Evolutionary conservation across 1,140 invertebrate species (phyloP).

Genomic region (Listronotus bonariensis): DNA sequence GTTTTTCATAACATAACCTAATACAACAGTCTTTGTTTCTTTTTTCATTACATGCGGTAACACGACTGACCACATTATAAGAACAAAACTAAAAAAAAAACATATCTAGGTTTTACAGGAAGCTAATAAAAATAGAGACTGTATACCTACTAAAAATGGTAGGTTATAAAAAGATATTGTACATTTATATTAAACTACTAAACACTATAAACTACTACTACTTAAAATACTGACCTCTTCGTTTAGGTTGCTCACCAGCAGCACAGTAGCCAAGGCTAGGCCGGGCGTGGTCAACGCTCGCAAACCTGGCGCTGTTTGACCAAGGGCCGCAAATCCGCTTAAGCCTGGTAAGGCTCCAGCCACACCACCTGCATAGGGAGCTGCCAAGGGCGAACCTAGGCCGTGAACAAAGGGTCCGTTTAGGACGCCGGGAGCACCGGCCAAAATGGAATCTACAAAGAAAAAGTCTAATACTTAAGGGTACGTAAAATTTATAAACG

Average conservation of each 20-base stretch:
- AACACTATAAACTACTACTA: too few relatives aligned
- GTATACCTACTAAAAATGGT: too few relatives aligned
- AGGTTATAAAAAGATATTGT: too few relatives aligned
- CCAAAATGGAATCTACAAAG: conserved; percentile 50
- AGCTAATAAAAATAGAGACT: too few relatives aligned
- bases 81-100: too few relatives aligned
- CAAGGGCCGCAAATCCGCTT: conserved; percentile 73
- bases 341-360: conserved; percentile 73
- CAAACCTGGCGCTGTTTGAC: conserved; percentile 68
- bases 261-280: conserved; percentile 73
- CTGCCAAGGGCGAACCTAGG: conserved; percentile 70
- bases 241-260: conserved; percentile 88
- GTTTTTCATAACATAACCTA: too few relatives aligned
- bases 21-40: too few relatives aligned
- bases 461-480: conserved; percentile 1
- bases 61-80: too few relatives aligned
- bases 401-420: conserved; percentile 82
- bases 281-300: conserved; percentile 67
- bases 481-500: too few relatives aligned
- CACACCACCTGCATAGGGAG: conserved; percentile 69
- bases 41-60: too few relatives aligned
- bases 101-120: too few relatives aligned
- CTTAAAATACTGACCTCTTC: conserved; percentile 74
- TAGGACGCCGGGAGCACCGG: conserved; percentile 77
- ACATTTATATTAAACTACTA: too few relatives aligned